Evolutionary conservation across 2,888 invertebrate genomes (phyloP).

Genomic region (Phania funesta): DNA sequence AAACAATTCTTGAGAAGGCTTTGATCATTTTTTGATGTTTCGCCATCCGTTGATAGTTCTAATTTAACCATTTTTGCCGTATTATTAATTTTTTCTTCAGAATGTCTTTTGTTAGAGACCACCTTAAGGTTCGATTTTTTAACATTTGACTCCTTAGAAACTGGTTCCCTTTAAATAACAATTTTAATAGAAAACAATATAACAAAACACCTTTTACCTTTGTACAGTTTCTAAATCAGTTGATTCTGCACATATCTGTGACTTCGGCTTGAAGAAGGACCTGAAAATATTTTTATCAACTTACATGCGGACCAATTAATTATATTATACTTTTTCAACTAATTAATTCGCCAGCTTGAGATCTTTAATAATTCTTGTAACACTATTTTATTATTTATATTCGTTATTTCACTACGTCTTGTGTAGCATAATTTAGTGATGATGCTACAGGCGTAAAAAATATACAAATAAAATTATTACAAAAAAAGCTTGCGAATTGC

Average conservation of each 20-base stretch:
- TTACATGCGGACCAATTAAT: too few species aligned
- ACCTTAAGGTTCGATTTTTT: not conserved
- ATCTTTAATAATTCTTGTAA: too few species aligned
- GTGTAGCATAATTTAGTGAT: too few species aligned
- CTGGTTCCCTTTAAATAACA: not conserved
- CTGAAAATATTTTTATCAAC: too few species aligned
- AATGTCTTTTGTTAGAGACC: not conserved
- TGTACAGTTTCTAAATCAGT: not conserved
- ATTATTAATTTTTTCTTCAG: conserved; percentile 13
- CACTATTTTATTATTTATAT: too few species aligned
- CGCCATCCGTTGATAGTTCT: not conserved
- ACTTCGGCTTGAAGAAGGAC: conserved; percentile 53
- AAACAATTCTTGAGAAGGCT: not conserved
- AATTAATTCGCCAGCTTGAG: too few species aligned
- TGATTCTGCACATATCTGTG: not conserved
- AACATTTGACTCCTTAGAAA: not conserved
- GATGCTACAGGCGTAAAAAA: too few species aligned
- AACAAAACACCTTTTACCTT: conserved; percentile 1
- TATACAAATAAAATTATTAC: too few species aligned
- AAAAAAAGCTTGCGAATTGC: too few species aligned
- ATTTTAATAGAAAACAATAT: not conserved
- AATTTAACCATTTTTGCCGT: conserved; percentile 2
- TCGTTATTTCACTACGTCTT: too few species aligned
- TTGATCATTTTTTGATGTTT: not conserved
- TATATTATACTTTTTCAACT: too few species aligned